Evolutionary conservation across 2,888 invertebrate genomes (phyloP), one percentile per base, ranked within the genome.

Genomic region (Mimas tiliae): DNA sequence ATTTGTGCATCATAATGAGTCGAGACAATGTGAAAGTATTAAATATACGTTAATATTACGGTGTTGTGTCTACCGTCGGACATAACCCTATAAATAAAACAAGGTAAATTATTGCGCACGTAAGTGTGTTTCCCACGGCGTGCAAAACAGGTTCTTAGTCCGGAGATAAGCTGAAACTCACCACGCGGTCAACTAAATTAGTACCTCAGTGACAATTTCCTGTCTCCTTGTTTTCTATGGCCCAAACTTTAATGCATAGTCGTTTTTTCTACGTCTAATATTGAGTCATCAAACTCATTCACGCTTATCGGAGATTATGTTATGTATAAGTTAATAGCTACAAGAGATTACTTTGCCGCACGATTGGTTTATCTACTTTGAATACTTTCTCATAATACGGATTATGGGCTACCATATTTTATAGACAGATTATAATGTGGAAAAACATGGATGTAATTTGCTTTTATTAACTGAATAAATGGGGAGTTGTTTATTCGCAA

Each of bases 201-300:
- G 88, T 89, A 82, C 84, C 86, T 83, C 84, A 81, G 87, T 83
- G 91, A 92, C 92, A 89, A 89, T 85, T 91, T 91, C 92, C 92
- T 91, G 92, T 83, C 85, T 81, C 83, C 82, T 78, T 65, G 48
- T 48, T 64, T 64, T 53, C 66, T 66, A 66, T 58, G 58, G 48
- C 65, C 66, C 66, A 63, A 66, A 66, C 66, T 53, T 47, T 63
- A 47, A 63, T 66, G 62, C 63, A 66, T 63, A 66, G 53, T 52
- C 47, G 51, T 47, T 63, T 21, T 63, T 66, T 62, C 19, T n/a
- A 45, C 19, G 21, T 12, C 19, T 42, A 45, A 16, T 58, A 64
- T 64, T 38, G 51, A 50, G 38, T 38, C 63, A 64, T 58, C 63
- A 64, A 51, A 50, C 38, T 64, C 33, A 63, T 63, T 63, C 63